phyloP scores from a whole-genome alignment of 2,797 vertebrate species.

The Urosaurus nigricauda region DNA sequence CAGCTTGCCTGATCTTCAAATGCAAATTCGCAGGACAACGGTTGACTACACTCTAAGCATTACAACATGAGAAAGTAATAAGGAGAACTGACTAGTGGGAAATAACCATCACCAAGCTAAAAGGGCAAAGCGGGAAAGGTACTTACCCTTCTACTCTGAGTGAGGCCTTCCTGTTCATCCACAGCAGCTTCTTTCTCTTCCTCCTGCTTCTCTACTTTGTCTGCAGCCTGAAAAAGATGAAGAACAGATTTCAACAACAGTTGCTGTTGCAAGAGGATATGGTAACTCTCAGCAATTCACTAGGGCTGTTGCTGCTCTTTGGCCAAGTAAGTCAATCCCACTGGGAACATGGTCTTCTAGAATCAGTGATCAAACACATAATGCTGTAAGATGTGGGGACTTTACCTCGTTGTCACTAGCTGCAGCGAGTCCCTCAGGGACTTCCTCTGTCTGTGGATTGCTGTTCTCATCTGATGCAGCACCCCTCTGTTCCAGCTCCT shows the following conservation, averaged over 20 bases:
- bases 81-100: background rate
- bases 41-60: background rate
- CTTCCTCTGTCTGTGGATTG: constrained; percentile 84
- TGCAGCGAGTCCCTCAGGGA: constrained; percentile 79
- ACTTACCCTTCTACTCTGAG: constrained; percentile 86
- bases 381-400: background rate
- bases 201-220: constrained; percentile 88
- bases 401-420: constrained; percentile 90
- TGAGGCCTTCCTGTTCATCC: constrained; percentile 85
- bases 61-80: background rate
- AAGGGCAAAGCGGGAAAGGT: constrained; percentile 9
- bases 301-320: background rate
- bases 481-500: constrained; percentile 84
- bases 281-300: constrained; percentile 2
- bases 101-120: background rate
- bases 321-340: background rate
- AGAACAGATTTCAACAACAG: constrained; percentile 43
- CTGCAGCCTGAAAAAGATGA: constrained; percentile 79
- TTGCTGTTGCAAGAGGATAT: background rate
- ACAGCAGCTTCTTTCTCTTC: constrained; percentile 85
- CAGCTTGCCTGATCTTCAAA: background rate
- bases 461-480: constrained; percentile 79
- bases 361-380: fast-evolving
- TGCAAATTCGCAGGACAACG: background rate
- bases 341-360: background rate